Base-by-base conservation (phyloP, 2,113 vertebrate genomes). In the Helogale parvula region DNA sequence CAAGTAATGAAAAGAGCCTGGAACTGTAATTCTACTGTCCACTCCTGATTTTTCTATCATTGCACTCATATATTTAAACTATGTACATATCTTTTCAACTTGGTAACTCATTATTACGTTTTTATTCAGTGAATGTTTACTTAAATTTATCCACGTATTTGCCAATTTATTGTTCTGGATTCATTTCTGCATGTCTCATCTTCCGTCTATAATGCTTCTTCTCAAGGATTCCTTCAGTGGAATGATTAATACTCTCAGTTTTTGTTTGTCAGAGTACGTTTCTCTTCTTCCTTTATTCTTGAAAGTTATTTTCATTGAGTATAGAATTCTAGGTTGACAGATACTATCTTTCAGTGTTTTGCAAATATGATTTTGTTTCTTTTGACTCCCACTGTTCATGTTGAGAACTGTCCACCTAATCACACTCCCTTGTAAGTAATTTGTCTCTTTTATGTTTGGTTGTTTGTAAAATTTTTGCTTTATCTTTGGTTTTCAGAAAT, bases 281-380 rank as follows among this genome's bases (percentile, higher is more conserved):
- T 97, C 86, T 82, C 76, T 33, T 76, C 72, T 88, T 82, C n/a
- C 33, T 65, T 92, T 29, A 52, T 81, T 69, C 35, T 93, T 60
- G 45, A 74, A 82, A 90, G 63, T 14, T n/a, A 68, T 81, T 76
- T 86, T 93, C 57, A 76, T 7, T 41, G 47, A 2, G 6, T 65
- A 0, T 31, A 45, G 47, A 69, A 69, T 29, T 90, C 29, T 60
- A 86, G 31, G 21, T 68, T 41, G 50, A 57, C 38, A 52, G 41
- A 38, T 33, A 52, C 45, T 81, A 87, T 29, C 86, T 74, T 60
- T 52, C 35, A 57, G 11, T 33, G 31, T 80, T 35, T 89, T 93
- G 29, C 80, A 47, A 27, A 27, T 15, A 72, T 29, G 2, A 41
- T 54, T 80, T n/a, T 17, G n/a, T 72, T 72, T 81, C 23, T 94